Base-by-base conservation (phyloP, 2,113 vertebrate genomes). In the Scomber colias region DNA sequence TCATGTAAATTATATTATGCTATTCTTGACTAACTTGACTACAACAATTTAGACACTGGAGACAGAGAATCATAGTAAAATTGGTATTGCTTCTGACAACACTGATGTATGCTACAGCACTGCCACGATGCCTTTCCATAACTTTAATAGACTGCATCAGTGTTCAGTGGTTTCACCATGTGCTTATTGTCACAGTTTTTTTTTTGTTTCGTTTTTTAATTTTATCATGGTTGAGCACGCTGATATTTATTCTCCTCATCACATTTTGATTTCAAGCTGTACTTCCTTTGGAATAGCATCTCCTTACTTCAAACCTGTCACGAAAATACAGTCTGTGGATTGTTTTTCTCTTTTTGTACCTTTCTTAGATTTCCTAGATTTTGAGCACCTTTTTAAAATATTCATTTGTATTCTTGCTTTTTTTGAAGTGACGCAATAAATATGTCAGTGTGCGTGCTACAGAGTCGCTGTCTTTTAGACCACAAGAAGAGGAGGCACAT, bases 391-490 rank as follows among this genome's bases (percentile, higher is more conserved):
- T 70, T 72, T 67, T 63, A 10, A 71, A 82, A 71, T 71, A 87
- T 82, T 71, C 24, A 27, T 27, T 27, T 27, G 24, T 16, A 73
- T 19, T 70, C 45, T 73, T 35, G 15, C 68, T 55, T 73, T 27
- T 27, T 77, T 68, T 68, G 44, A 68, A 51, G 11, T 81, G 66
- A 77, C 48, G 63, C 63, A 78, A 66, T 54, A 62, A 17, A 51
- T 30, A 21, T 31, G 57, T 54, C 57, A 44, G 55, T 9, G 31
- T 11, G 17, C n/a, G 51, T 46, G 9, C 56, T 27, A 4, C 11
- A 17, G 0, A 62, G 5, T 49, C 31, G 13, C 17, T 27, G 67
- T 57, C 30, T 73, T 55, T 24, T 40, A 54, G 48, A 51, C 13
- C 8, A 30, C 12, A 69, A 6, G 19, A 62, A 66, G 60, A 31